Base-by-base conservation (phyloP, 2,113 vertebrate genomes). In the Corvus hawaiiensis region DNA sequence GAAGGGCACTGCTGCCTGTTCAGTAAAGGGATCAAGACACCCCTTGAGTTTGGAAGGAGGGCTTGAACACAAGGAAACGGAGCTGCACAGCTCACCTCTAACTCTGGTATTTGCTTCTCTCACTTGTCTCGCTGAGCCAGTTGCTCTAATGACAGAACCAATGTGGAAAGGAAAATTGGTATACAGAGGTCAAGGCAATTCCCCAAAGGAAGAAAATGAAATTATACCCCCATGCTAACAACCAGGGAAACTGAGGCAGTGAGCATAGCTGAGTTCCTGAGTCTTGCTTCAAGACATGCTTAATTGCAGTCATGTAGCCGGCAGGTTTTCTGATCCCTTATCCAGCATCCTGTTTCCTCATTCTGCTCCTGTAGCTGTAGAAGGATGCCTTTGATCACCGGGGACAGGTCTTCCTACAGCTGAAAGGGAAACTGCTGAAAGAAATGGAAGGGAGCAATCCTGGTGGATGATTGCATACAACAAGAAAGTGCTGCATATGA, bases 401-500 rank as follows among this genome's bases (percentile, higher is more conserved):
- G 13, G 76, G 72, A 92, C 95, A 83, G 72, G 64, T 73, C 75
- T 94, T 93, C 84, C 72, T 84, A 63, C 68, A 75, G 72, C 2
- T 9, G 84, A 82, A 86, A 81, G 68, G 88, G 83, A 96, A 95
- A 75, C 88, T 2, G 4, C 90, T 89, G 76, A 61, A 92, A 83
- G 68, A 91, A 95, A 75, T 87, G 49, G 83, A 84, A 90, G 77
- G 69, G 73, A 93, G 77, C 71, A 88, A 81, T 84, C 79, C 79
- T 41, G 59, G 71, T 44, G 35, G 90, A 92, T 93, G 73, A 81
- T 37, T 92, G 96, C 92, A 84, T 64, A 86, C 86, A 91, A 96
- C 95, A 81, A 94, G 85, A 93, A 95, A 94, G 90, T 20, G 73
- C 69, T 87, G 83, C 92, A 78, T 86, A 86, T 81, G 76, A 96